Base-by-base conservation (phyloP, 2,888 invertebrate species). In the Leptopterna dolabrata region DNA sequence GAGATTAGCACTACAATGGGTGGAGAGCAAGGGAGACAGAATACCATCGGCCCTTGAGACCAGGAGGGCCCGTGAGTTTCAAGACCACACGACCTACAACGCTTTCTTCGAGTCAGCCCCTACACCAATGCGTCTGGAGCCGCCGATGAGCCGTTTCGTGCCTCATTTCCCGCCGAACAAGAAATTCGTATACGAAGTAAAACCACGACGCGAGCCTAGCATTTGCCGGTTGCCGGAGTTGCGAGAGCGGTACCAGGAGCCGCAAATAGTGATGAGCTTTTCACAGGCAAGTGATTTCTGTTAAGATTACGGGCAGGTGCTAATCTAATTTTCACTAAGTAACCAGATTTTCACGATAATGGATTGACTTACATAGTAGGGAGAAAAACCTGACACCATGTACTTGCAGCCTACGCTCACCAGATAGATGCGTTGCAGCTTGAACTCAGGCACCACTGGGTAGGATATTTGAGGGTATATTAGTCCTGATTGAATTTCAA, bases 121-220 rank as follows among this genome's bases (percentile, higher is more conserved):
- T 7, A 19, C 45, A 19, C 27, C 29, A 4, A 27, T 27, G 51
- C 63, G 24, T 13, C 13, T 41, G 16, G 41, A 30, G 16, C 45
- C 45, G 14, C 24, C 45, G 41, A n/a, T 43, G 45, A 27, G 43
- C 41, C 78, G 41, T 43, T 78, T 78, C 27, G 78, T 78, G 4
- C 78, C 78, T 13, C 41, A 78, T 24, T 78, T 78, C 45, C 78
- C 78, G 19, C 27, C 16, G 27, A 78, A 78, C 41, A 36, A 43
- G 78, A 78, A 78, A 45, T 78, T 78, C 13, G 4, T 78, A 13
- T 78, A 24, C 78, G 78, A 78, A 27, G 41, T 41, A 16, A 73
- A 19, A 36, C 30, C 36, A 9, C 19, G 19, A 4, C 63, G 24
- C 0, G 24, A 24, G 27, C 24, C 27, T 7, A 63, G 63, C 24